These are phyloP conservation scores for Cephalopholis sonnerati DNA, from an alignment of 2,113 vertebrate species.

Conservation along the genomic window DNA sequence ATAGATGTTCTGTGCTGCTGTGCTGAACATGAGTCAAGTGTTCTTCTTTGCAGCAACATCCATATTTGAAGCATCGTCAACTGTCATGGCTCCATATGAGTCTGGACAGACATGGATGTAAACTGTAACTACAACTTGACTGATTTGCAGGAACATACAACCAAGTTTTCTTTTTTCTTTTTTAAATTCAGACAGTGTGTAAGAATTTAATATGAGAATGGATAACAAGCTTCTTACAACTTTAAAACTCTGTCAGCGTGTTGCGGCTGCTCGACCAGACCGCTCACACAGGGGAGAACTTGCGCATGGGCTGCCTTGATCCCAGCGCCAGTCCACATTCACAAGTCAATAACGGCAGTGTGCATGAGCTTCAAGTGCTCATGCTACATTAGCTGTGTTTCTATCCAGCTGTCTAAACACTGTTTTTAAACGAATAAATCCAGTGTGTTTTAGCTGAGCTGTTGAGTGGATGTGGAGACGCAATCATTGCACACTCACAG, in stretches of 20 bases:
- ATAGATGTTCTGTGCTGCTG: no score
- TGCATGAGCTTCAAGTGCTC: conserved; percentile 13
- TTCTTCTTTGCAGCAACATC: no score
- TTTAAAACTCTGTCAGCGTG: conserved; percentile 11
- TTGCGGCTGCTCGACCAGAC: conserved; percentile 8
- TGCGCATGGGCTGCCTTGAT: conserved; percentile 5
- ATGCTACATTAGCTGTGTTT: conserved; percentile 34
- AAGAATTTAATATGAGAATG: conserved; percentile 7
- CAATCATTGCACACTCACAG: conserved; percentile 7
- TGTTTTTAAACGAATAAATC: conserved; percentile 15
- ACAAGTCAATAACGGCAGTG: conserved; percentile 21
- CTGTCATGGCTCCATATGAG: no score
- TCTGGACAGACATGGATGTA: no score
- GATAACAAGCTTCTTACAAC: conserved; percentile 32
- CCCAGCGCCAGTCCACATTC: conserved; percentile 38
- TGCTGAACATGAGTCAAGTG: no score
- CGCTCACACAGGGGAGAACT: neutral
- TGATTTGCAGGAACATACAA: no score
- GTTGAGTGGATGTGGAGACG: neutral
- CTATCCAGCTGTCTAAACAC: conserved; percentile 25
- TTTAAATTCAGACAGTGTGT: conserved; percentile 15
- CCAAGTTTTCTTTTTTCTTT: no score
- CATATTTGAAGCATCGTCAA: no score
- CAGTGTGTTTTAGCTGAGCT: conserved; percentile 4
- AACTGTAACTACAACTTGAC: no score